Evolutionary conservation across 2,113 vertebrate genomes (phyloP), one percentile per base, ranked within the genome.

Genomic region (Callorhinus ursinus): DNA sequence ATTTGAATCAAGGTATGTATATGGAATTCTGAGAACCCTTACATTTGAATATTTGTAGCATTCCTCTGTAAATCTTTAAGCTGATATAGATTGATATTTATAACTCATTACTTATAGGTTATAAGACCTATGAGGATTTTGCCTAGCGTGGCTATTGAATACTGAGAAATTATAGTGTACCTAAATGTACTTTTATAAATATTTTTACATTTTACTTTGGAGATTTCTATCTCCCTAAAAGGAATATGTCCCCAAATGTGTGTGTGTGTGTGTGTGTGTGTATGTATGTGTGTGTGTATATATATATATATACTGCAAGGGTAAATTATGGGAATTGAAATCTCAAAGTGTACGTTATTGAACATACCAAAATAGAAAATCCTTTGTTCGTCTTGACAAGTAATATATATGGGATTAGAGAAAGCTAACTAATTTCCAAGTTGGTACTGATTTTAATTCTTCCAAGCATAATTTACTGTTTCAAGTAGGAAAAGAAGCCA

Each of bases 371-470:
- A 39, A 74, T 33, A 85, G 24, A 77, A 92, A 90, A 85, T 28
- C 36, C 21, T 83, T 76, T 95, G 26, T 91, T 89, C 39, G 22
- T 55, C 4, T 59, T 65, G 42, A 86, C 36, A 92, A 72, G 46
- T n/a, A 79, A 49, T 77, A 61, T 18, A 6, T 93, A 13, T 67
- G 2, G 2, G 5, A 59, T 67, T 83, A 63, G 39, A 95, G 33
- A 88, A 93, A 89, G 51, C 7, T 92, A 81, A 49, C 7, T 6
- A 63, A 6, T 85, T 92, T 96, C 76, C 65, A 36, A 36, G 53
- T 93, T 95, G 36, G 7, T 77, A 69, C 18, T 88, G 85, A 93
- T 93, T 95, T 18, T 46, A 93, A 74, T 91, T 88, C 13, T 61
- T 10, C 7, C 21, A 80, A 55, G 1, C 1, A 57, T 72, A 84